Base-by-base conservation (phyloP, 2,797 vertebrate genomes). In the Nyctalus aviator region DNA sequence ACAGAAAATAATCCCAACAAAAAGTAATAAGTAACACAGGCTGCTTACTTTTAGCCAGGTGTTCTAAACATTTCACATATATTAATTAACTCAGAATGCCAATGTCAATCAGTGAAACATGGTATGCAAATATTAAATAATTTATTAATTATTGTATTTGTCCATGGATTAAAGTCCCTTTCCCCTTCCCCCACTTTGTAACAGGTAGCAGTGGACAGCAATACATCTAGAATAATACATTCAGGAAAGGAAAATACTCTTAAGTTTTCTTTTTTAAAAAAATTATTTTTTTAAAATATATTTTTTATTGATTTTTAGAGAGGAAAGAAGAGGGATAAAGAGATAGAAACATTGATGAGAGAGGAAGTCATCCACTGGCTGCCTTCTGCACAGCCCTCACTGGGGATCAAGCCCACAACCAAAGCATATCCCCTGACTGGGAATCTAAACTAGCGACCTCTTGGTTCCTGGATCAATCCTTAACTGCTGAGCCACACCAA, bases 1-100 rank as follows among this genome's bases (percentile, higher is more conserved):
- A 88, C n/a, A 94, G 44, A 85, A 72, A 78, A 95, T n/a, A 92
- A 82, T 37, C 41, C 75, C 30, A 46, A 10, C 23, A 55, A 59
- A 79, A 76, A 88, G 8, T 5, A 68, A 23, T 3, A 71, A 41
- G 25, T 37, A 30, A 78, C 5, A 21, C 2, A 50, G 0, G 37
- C 13, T n/a, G 88, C 66, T 59, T 81, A 76, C 62, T 50, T 69
- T 79, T 46, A 73, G 15, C 44, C 17, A 21, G 69, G 30, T 30
- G 27, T 48, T 84, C 44, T 32, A 18, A 87, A 79, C 10, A 69
- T 17, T 82, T 37, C 21, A 8, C 12, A 41, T 23, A 20, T 46
- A 82, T 37, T 30, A 30, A 57, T 32, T 75, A 27, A 17, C 41
- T 68, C n/a, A 78, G 27, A 48, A 62, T 44, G 59, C 44, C 77